These are phyloP conservation scores for Typhlichthys eigenmanni DNA, from an alignment of 2,797 vertebrate genomes.

Conservation along the genomic window DNA sequence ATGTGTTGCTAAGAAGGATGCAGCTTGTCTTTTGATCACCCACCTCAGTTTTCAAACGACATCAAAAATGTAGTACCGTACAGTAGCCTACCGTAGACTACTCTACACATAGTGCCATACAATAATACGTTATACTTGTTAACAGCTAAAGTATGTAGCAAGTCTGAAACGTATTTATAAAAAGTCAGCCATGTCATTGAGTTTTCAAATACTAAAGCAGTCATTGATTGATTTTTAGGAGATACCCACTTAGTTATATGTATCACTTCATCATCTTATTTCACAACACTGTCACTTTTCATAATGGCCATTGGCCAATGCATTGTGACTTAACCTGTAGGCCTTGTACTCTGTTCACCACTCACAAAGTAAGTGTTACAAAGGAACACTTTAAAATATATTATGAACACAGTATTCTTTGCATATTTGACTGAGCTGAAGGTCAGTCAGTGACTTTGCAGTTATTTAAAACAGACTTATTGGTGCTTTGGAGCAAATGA, in stretches of 20 bases:
- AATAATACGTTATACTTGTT: too few species aligned
- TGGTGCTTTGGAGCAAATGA: conserved; percentile 35
- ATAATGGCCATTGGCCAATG: neutral
- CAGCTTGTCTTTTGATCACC: neutral
- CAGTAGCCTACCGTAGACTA: too few species aligned
- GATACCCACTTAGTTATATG: conserved; percentile 46
- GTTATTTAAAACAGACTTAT: conserved; percentile 54
- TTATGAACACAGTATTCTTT: neutral
- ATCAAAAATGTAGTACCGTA: too few species aligned
- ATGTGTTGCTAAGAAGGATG: conserved; percentile 35
- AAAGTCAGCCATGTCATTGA: neutral
- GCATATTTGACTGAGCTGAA: conserved; percentile 58
- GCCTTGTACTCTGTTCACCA: neutral
- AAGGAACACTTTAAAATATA: neutral
- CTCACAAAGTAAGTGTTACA: neutral
- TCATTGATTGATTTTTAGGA: conserved; percentile 30
- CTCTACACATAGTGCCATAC: too few species aligned
- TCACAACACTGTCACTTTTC: conserved; percentile 5
- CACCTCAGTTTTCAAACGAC: too few species aligned
- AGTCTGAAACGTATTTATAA: neutral
- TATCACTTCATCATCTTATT: conserved; percentile 46
- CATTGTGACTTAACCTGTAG: neutral
- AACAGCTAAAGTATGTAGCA: too few species aligned
- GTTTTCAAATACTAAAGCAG: conserved; percentile 23
- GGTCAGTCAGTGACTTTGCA: conserved; percentile 80